Evolutionary conservation across 2,888 invertebrate species (phyloP).

Genomic region (Drosophila percnosoma): DNA sequence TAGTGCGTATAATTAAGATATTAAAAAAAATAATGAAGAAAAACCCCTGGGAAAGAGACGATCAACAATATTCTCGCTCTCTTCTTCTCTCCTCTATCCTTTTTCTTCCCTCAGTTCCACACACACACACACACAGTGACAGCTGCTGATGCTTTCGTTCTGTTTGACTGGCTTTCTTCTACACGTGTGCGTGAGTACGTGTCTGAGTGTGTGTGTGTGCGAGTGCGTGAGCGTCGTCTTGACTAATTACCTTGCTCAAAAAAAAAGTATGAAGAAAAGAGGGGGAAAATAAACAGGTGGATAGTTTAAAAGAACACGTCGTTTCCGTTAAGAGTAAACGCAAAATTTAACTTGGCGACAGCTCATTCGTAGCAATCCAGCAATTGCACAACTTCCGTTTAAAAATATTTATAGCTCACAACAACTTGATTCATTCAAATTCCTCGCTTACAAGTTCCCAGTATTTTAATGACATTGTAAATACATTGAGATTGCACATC

Average conservation of each 20-base stretch:
- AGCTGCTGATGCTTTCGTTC: constrained; percentile 64
- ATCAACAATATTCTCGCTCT: constrained; percentile 4
- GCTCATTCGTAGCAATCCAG: constrained; percentile 15
- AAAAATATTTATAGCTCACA: background rate
- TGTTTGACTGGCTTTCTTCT: constrained; percentile 59
- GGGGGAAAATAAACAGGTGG: constrained; percentile 34
- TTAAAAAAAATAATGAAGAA: constrained; percentile 12
- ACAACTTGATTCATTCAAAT: constrained; percentile 25
- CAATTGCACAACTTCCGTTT: constrained; percentile 16
- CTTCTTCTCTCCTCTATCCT: constrained; percentile 6
- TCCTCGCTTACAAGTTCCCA: background rate
- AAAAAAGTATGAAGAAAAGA: background rate
- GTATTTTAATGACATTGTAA: background rate
- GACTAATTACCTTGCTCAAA: constrained; percentile 61
- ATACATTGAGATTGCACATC: background rate
- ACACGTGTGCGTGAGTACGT: constrained; percentile 36
- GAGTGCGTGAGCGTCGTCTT: constrained; percentile 42
- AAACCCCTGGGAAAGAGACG: constrained; percentile 27
- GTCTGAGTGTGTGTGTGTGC: constrained; percentile 57
- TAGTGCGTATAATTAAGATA: constrained; percentile 59
- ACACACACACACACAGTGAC: constrained; percentile 22
- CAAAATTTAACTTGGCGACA: constrained; percentile 20
- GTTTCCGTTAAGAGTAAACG: constrained; percentile 33
- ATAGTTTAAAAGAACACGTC: constrained; percentile 16
- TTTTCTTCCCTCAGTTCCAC: constrained; percentile 16